Base-by-base conservation (phyloP, 2,113 vertebrate genomes). In the Eira barbara region DNA sequence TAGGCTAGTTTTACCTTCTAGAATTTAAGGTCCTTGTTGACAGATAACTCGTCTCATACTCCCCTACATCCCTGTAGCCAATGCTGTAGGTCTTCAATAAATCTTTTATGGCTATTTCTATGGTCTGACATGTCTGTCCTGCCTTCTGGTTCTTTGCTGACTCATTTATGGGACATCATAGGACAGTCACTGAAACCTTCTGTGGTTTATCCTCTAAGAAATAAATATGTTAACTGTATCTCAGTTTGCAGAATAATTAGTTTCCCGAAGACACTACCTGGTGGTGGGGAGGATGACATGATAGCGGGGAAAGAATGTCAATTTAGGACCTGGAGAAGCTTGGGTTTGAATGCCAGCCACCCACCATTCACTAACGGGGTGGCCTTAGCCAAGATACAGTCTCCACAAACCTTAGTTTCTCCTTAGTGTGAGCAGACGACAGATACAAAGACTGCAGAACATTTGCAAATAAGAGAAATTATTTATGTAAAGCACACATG, bases 191-290 rank as follows among this genome's bases (percentile, higher is more conserved):
- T 36, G 47, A 74, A 96, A 47, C 0, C 21, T 85, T 91, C 52
- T 34, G 17, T 81, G 47, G 20, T 65, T 85, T 96, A 81, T 49
- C 31, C 36, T 63, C 27, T 6, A 47, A 67, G 65, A 52, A 86
- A 63, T 74, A 92, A 96, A 95, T 80, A 12, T 11, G 88, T 67
- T 88, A 92, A 90, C 9, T 90, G 0, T 69, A 61, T n/a, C 13
- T 61, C 83, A 87, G 59, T 89, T 93, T 76, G 47, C 31, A 93
- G 76, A 97, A 78, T 57, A 83, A 42, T 94, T 96, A 36, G 34
- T 89, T 89, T 89, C 89, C 6, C 18, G 71, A 52, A 80, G 23
- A 95, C 42, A 20, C 2, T 20, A 67, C 36, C 27, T 84, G 8
- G 27, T 47, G 29, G 14, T 47, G 14, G 4, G 1, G 10, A 76